phyloP scores from a whole-genome alignment of 2,888 invertebrate genomes.

The Pyrocoelia pectoralis region DNA sequence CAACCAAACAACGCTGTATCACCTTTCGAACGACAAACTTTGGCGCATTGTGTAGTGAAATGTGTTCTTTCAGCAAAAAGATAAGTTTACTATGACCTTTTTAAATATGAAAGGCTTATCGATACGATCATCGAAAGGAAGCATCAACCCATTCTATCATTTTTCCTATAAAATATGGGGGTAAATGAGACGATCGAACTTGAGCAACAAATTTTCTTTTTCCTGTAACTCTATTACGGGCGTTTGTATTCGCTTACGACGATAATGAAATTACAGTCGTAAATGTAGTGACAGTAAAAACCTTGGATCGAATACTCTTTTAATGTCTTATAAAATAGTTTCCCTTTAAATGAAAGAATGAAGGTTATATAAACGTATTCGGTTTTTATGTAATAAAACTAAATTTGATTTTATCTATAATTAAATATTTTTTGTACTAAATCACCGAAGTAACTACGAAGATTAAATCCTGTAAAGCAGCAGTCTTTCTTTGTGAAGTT shows the following conservation, averaged over 20 bases:
- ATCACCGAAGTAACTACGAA: too few relatives aligned
- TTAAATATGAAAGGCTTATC: constrained; percentile 9
- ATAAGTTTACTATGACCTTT: constrained; percentile 3
- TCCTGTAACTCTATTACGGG: constrained; percentile 7
- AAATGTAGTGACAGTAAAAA: constrained; percentile 8
- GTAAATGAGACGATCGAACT: constrained; percentile 1
- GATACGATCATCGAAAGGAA: not conserved
- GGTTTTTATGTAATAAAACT: too few relatives aligned
- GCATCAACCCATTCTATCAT: constrained; percentile 5
- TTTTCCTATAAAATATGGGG: constrained; percentile 1
- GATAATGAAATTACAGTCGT: constrained; percentile 10
- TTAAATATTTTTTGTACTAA: too few relatives aligned
- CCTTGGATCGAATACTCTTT: not conserved
- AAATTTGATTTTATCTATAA: too few relatives aligned
- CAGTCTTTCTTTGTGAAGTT: too few relatives aligned
- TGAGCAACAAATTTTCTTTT: constrained; percentile 6
- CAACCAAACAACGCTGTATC: not conserved
- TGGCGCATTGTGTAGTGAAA: not conserved
- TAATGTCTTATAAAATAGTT: not conserved
- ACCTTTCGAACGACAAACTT: not conserved
- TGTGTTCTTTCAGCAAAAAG: not conserved
- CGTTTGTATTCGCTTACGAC: constrained; percentile 9
- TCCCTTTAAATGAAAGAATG: not conserved
- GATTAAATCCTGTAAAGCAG: too few relatives aligned
- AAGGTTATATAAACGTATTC: too few relatives aligned